Evolutionary conservation across 1,140 invertebrate species (phyloP).

Genomic region (Brachionus koreanus): DNA sequence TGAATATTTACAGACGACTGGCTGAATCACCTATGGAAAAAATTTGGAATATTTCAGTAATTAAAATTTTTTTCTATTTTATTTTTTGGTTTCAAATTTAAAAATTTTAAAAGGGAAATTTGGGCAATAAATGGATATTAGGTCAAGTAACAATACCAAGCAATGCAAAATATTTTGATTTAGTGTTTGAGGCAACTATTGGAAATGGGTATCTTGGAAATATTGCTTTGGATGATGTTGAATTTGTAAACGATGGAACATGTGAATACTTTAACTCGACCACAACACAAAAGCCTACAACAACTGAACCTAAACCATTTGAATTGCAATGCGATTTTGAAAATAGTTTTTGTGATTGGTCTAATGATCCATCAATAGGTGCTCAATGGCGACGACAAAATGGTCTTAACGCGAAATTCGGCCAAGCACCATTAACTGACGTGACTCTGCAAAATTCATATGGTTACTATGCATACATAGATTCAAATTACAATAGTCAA

Average conservation of each 20-base stretch:
- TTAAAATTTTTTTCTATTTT: not conserved
- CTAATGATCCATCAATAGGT: not conserved
- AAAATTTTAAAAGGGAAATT: constrained; percentile 12
- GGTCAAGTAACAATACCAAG: not conserved
- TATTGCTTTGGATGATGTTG: constrained; percentile 31
- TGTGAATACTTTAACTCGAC: constrained; percentile 30
- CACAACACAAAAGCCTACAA: constrained; percentile 20
- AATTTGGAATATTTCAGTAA: constrained; percentile 27
- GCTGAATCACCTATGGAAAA: not conserved
- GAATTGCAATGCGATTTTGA: constrained; percentile 28
- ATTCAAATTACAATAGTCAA: not conserved
- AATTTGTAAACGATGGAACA: constrained; percentile 1
- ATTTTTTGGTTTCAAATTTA: not conserved
- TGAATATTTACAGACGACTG: constrained; percentile 49
- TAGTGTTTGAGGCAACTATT: constrained; percentile 13
- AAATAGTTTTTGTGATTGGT: constrained; percentile 35
- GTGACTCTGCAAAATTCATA: constrained; percentile 4
- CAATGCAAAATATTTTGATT: not conserved
- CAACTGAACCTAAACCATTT: too few species aligned
- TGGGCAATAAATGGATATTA: constrained; percentile 16
- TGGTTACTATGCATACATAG: constrained; percentile 37
- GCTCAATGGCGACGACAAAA: not conserved
- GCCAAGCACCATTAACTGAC: constrained; percentile 40
- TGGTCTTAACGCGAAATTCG: constrained; percentile 16
- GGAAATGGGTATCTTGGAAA: not conserved